Evolutionary conservation across 2,113 vertebrate genomes (phyloP), one percentile per base, ranked within the genome.

Genomic region (Sinocyclocheilus rhinocerous): DNA sequence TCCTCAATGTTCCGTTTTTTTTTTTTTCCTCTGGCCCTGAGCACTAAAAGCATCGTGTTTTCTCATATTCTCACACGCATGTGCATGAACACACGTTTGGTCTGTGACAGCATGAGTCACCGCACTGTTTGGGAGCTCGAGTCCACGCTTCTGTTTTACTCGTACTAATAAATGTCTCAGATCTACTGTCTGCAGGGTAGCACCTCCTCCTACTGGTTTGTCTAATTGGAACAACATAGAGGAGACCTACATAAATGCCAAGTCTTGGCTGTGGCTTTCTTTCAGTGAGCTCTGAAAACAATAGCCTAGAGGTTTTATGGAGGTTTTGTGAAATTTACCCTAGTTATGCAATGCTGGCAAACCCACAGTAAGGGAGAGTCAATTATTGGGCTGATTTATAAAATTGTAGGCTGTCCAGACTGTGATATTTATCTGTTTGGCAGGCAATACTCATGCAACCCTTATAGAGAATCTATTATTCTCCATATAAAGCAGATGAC

Each of bases 181-280:
- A 67, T 82, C 26, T 73, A 55, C 70, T 55, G 67, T 86, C 85
- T 82, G 52, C 67, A 63, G 57, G 85, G 79, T 87, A 63, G 39
- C 73, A 87, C 72, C 61, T 83, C 80, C 85, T 83, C 80, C 70
- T 42, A 82, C 70, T 86, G 78, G n/a, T 48, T 61, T 55, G 78
- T 63, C 85, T 87, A 87, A 87, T 77, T 83, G 80, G 72, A 77
- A 87, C 57, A 87, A 87, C 77, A 83, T 50, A 86, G 57, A 86
- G 75, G 24, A 59, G 42, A 67, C 78, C 79, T 81, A 83, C 39
- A 76, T 82, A 61, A 67, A 55, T 76, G 59, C 59, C 39, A 87
- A 75, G 79, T 22, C 55, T 55, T 29, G 26, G 57, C 42, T 81
- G 69, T 50, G 39, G 24, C 42, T 69, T 83, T 29, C 16, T 73